phyloP scores from a whole-genome alignment of 2,888 invertebrate species.

The Limulus polyphemus region DNA sequence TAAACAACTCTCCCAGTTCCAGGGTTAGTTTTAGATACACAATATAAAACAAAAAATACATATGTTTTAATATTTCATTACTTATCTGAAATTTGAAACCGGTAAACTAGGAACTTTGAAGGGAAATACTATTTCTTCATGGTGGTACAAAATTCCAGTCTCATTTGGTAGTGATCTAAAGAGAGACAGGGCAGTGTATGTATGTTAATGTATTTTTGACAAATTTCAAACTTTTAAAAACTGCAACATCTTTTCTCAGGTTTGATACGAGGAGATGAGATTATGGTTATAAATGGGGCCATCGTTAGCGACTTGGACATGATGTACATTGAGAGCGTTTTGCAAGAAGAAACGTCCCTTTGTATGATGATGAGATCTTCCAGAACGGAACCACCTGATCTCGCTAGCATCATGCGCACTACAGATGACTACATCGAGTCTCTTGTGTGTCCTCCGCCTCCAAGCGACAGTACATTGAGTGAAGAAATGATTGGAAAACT shows the following conservation, averaged over 20 bases:
- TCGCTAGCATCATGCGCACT: slow-evolving; percentile 33
- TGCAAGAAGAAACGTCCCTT: slow-evolving; percentile 83
- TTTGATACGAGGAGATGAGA: slow-evolving; percentile 93
- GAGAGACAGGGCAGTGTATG: too few relatives aligned
- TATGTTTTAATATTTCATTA: too few relatives aligned
- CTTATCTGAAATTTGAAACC: too few relatives aligned
- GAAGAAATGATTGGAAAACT: slow-evolving; percentile 93
- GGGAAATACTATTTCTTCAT: too few relatives aligned
- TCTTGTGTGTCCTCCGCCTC: slow-evolving; percentile 78
- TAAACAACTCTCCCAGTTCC: too few relatives aligned
- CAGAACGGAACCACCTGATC: slow-evolving; percentile 49
- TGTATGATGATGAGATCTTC: slow-evolving; percentile 95
- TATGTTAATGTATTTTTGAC: too few relatives aligned
- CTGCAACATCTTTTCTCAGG: slow-evolving; percentile 47
- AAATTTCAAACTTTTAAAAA: too few relatives aligned
- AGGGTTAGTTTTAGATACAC: too few relatives aligned
- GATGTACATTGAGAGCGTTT: slow-evolving; percentile 95
- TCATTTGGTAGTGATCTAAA: too few relatives aligned
- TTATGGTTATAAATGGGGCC: slow-evolving; percentile 96
- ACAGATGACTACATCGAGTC: slow-evolving; percentile 91
- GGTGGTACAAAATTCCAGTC: too few relatives aligned
- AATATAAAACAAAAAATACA: too few relatives aligned
- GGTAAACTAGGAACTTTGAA: too few relatives aligned
- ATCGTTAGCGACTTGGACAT: slow-evolving; percentile 97
- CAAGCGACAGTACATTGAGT: slow-evolving; percentile 76